Evolutionary conservation across 1,140 invertebrate species (phyloP).

Genomic region (Pogonomyrmex barbatus): DNA sequence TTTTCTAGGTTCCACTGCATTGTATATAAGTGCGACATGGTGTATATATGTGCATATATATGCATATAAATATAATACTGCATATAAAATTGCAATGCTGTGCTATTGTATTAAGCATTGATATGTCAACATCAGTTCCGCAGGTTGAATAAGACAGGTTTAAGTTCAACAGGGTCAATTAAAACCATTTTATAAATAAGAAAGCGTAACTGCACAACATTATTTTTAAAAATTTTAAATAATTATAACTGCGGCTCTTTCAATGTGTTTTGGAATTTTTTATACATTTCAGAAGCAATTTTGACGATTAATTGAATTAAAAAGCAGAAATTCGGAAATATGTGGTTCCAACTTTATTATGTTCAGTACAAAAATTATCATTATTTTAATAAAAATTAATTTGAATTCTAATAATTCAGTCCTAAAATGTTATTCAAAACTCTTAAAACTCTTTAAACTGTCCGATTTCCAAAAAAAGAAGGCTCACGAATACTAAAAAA

Average conservation of each 20-base stretch:
- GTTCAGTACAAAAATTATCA: background rate
- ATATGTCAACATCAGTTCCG: conserved; percentile 2
- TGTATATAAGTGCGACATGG: background rate
- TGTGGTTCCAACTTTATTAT: background rate
- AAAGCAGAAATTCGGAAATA: background rate
- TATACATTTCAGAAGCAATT: background rate
- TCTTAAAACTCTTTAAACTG: background rate
- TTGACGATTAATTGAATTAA: background rate
- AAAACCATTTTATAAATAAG: background rate
- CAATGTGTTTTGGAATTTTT: background rate
- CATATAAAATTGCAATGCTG: conserved; percentile 24
- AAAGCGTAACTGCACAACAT: background rate
- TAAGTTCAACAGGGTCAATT: conserved; percentile 15
- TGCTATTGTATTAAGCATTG: conserved; percentile 1
- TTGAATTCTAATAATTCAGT: background rate
- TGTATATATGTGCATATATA: background rate
- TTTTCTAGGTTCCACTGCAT: conserved; percentile 1
- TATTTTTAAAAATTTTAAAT: background rate
- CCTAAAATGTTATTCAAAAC: background rate
- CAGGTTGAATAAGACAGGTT: background rate
- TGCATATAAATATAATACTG: background rate
- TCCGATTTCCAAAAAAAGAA: background rate
- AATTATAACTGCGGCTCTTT: background rate
- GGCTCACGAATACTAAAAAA: background rate
- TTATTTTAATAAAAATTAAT: background rate